Percentiles rank a stretch among this genome's conserved stretches.
phyloP scores from a whole-genome alignment of 2,888 invertebrate species.

The Philhelius pedissequus region DNA sequence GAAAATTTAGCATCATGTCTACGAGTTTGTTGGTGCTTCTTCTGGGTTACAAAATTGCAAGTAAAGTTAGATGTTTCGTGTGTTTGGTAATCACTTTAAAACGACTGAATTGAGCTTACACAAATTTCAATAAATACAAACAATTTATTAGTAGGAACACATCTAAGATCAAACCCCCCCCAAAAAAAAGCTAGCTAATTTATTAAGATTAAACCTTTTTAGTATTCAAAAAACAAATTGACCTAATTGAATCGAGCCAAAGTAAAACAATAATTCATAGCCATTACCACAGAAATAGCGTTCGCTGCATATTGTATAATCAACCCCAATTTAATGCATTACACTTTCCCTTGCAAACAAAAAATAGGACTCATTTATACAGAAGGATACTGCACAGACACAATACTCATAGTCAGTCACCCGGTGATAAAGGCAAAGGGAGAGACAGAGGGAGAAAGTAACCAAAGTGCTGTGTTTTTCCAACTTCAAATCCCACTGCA shows the following conservation, averaged over 20 bases:
- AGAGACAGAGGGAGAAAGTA: neutral
- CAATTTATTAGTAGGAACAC: too few species aligned
- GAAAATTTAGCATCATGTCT: too few species aligned
- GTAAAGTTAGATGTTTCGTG: too few species aligned
- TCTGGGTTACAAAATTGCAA: too few species aligned
- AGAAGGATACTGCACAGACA: neutral
- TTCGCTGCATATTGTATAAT: constrained; percentile 27
- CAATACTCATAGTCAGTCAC: neutral
- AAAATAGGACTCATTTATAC: neutral
- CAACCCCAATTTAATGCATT: constrained; percentile 52
- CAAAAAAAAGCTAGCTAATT: neutral
- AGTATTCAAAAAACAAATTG: neutral
- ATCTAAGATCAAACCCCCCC: neutral
- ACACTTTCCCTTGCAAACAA: constrained; percentile 19
- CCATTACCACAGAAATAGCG: constrained; percentile 31
- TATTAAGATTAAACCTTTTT: neutral
- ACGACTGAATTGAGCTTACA: too few species aligned
- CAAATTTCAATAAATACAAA: neutral
- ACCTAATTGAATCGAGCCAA: constrained; percentile 16
- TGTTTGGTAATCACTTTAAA: too few species aligned
- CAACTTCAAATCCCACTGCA: constrained; percentile 19
- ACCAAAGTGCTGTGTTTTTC: neutral
- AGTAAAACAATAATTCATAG: constrained; percentile 49
- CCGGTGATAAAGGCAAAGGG: neutral
- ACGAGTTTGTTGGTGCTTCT: too few species aligned